These are phyloP conservation scores for Drosophila dives DNA, from an alignment of 2,888 invertebrate species.

Conservation along the genomic window DNA sequence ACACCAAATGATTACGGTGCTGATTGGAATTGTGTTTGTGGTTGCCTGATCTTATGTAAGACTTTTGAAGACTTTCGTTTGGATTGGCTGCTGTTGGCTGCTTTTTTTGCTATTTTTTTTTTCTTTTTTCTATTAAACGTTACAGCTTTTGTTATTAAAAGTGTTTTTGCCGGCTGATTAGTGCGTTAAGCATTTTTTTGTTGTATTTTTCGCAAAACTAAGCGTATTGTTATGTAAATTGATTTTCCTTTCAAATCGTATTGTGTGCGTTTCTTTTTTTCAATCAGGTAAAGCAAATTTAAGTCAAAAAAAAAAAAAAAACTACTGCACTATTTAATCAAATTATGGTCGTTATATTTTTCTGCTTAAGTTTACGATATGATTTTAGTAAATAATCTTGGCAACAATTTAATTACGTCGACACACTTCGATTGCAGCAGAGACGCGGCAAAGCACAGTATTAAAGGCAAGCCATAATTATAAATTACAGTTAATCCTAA, in stretches of 20 bases:
- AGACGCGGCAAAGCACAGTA: not conserved
- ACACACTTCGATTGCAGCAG: not conserved
- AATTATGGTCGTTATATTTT: not conserved
- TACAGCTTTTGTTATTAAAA: conserved; percentile 67
- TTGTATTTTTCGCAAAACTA: conserved; percentile 50
- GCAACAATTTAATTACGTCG: not conserved
- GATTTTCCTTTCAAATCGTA: conserved; percentile 37
- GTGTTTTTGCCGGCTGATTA: conserved; percentile 49
- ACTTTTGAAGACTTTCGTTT: conserved; percentile 41
- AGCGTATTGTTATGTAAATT: conserved; percentile 63
- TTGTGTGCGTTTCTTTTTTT: not conserved
- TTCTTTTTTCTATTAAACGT: conserved; percentile 40
- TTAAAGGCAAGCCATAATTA: not conserved
- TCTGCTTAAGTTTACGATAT: not conserved
- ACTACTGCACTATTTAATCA: not conserved
- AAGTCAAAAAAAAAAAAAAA: not conserved
- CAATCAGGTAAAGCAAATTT: conserved; percentile 7
- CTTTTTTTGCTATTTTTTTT: not conserved
- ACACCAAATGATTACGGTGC: conserved; percentile 58
- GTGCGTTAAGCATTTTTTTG: conserved; percentile 65
- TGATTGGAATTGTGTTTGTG: conserved; percentile 42
- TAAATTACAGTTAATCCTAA: not conserved
- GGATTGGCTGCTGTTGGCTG: conserved; percentile 28
- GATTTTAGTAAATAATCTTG: not conserved
- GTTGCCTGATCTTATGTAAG: conserved; percentile 47